phyloP scores from a whole-genome alignment of 2,888 invertebrate species.

The Brenthis daphne region DNA sequence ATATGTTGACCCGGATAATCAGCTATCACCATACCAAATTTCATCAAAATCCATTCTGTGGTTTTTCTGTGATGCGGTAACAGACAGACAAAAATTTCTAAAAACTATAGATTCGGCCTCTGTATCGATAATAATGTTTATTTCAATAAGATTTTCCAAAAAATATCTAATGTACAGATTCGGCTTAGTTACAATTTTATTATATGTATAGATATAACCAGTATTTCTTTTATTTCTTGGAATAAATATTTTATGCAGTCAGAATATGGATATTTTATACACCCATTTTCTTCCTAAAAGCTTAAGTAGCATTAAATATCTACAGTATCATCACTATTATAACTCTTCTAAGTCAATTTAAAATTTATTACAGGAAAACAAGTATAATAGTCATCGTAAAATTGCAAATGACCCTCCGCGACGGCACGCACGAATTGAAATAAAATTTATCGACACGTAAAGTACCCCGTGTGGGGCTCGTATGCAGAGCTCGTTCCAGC shows the following conservation, averaged over 20 bases:
- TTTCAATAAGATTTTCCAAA: too few species aligned
- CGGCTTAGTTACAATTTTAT: too few species aligned
- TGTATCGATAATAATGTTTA: too few species aligned
- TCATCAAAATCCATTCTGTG: too few species aligned
- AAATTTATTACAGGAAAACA: slow-evolving; percentile 45
- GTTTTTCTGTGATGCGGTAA: too few species aligned
- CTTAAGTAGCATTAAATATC: slow-evolving; percentile 34
- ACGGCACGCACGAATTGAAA: slow-evolving; percentile 54
- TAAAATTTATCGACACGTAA: slow-evolving; percentile 57
- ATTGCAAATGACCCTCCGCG: slow-evolving; percentile 42
- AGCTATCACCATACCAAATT: too few species aligned
- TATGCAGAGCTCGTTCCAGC: slow-evolving; percentile 47
- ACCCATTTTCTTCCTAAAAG: slow-evolving; percentile 2
- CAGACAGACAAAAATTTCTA: too few species aligned
- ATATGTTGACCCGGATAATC: too few species aligned
- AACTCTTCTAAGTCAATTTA: slow-evolving; percentile 43
- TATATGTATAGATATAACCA: background rate
- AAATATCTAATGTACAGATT: too few species aligned
- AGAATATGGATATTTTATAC: background rate
- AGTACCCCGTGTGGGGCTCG: slow-evolving; percentile 43
- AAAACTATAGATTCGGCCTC: too few species aligned
- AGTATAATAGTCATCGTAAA: slow-evolving; percentile 45
- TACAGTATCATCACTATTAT: slow-evolving; percentile 36
- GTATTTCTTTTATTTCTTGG: background rate
- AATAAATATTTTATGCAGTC: slow-evolving; percentile 5